Evolutionary conservation across 2,888 invertebrate genomes (phyloP).

Genomic region (Andrena marginata): DNA sequence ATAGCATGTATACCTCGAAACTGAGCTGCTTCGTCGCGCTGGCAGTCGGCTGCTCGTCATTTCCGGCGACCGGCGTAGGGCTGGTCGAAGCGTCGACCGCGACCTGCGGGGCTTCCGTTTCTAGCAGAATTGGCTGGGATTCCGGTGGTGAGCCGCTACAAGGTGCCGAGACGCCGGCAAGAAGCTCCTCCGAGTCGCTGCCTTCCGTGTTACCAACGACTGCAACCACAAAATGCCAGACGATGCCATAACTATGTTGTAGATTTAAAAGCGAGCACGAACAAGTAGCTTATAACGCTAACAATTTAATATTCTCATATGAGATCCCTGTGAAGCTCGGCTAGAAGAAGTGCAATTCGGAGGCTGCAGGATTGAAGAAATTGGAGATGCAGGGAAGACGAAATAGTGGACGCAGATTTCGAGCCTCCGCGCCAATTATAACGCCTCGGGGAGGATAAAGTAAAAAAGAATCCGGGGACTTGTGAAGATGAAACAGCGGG

Average conservation of each 20-base stretch:
- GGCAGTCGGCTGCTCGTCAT: constrained; percentile 76
- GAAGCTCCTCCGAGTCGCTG: constrained; percentile 82
- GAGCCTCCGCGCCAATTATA: neutral
- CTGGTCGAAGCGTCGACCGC: constrained; percentile 60
- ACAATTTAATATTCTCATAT: too few relatives aligned
- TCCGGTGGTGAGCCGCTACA: constrained; percentile 78
- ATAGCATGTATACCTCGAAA: constrained; percentile 82
- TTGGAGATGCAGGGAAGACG: neutral
- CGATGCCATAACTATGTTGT: too few relatives aligned
- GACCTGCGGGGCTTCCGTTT: constrained; percentile 63
- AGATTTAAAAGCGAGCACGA: too few relatives aligned
- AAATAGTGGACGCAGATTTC: neutral
- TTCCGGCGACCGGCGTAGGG: constrained; percentile 73
- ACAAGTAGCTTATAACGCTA: neutral
- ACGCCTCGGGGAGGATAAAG: too few relatives aligned
- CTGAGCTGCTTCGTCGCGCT: constrained; percentile 83
- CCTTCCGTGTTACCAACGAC: constrained; percentile 82
- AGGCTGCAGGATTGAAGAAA: neutral
- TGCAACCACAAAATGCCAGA: constrained; percentile 66
- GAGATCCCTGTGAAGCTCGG: too few relatives aligned
- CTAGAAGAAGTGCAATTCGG: neutral
- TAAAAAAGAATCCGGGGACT: neutral
- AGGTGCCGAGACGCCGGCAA: constrained; percentile 78
- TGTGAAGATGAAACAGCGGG: constrained; percentile 4
- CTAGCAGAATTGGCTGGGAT: constrained; percentile 65